A percentile compares a stretch with the other conserved stretches of the same genome.
These are phyloP conservation scores for Nesoenas mayeri DNA, from an alignment of 2,113 vertebrate species.

Conservation along the genomic window DNA sequence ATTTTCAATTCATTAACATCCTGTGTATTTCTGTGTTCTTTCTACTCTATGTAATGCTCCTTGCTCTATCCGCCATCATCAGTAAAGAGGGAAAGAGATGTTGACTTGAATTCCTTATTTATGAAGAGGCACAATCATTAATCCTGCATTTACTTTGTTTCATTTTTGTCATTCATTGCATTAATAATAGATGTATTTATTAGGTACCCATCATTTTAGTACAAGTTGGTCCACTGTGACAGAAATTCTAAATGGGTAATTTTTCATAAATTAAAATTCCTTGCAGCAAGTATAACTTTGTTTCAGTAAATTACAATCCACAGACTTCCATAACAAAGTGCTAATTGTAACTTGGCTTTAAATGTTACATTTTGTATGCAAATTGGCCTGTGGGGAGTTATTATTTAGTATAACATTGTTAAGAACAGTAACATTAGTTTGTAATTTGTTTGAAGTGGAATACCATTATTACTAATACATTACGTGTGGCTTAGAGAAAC, in stretches of 20 bases:
- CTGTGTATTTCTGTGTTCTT: not conserved
- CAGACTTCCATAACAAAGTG: conserved; percentile 70
- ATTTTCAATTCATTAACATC: not conserved
- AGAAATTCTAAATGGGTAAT: conserved; percentile 63
- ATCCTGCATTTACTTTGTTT: conserved; percentile 14
- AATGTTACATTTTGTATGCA: conserved; percentile 76
- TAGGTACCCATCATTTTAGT: conserved; percentile 52
- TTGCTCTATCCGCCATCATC: not conserved
- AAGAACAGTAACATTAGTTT: conserved; percentile 69
- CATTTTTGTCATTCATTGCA: conserved; percentile 7
- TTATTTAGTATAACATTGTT: conserved; percentile 70
- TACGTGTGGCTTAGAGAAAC: conserved; percentile 60
- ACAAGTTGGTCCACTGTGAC: conserved; percentile 51
- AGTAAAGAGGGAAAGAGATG: not conserved
- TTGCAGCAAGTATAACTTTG: conserved; percentile 64
- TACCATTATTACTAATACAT: conserved; percentile 70
- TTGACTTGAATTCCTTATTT: not conserved
- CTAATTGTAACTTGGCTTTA: conserved; percentile 78
- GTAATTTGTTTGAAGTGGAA: conserved; percentile 75
- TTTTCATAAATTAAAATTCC: conserved; percentile 75
- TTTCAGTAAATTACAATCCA: conserved; percentile 71
- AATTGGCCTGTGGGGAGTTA: conserved; percentile 71
- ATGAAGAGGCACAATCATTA: not conserved
- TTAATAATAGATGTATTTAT: conserved; percentile 50
- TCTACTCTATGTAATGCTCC: not conserved